Evolutionary conservation across 2,113 vertebrate species (phyloP).

Genomic region (Ailuropoda melanoleuca): DNA sequence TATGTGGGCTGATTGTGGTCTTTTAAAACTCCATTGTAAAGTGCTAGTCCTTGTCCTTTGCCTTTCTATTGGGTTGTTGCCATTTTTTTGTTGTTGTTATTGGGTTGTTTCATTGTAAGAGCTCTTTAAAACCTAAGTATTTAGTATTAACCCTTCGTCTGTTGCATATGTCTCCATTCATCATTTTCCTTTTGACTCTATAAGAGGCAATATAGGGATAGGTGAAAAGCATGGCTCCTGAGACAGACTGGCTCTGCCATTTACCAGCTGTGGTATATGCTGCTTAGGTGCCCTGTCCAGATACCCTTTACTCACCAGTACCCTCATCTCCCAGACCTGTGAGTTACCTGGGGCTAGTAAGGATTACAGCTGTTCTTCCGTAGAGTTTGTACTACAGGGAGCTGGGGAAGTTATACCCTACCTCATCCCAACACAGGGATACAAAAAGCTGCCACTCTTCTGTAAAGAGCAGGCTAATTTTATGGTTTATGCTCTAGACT

Average conservation of each 20-base stretch:
- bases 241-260: background rate
- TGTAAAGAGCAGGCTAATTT: background rate
- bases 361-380: background rate
- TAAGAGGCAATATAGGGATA: background rate
- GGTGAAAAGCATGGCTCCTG: background rate
- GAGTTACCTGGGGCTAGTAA: background rate
- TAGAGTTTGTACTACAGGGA: background rate
- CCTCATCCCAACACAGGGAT: too few species aligned
- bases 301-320: background rate
- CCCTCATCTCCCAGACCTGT: background rate
- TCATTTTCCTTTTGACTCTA: constrained; percentile 8
- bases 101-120: background rate
- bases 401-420: background rate
- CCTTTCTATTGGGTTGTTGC: background rate
- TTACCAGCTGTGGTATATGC: background rate
- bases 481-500: background rate
- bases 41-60: background rate
- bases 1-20: background rate
- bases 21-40: background rate
- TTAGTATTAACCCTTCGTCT: background rate
- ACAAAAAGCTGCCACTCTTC: background rate
- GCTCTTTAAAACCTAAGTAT: constrained; percentile 11
- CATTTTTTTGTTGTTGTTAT: background rate
- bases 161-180: background rate
- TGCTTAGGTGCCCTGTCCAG: background rate